A percentile compares a stretch with the other conserved stretches of the same genome.
Conservation (phyloP, 2,113 vertebrate genomes). For the Limanda limanda region DNA sequence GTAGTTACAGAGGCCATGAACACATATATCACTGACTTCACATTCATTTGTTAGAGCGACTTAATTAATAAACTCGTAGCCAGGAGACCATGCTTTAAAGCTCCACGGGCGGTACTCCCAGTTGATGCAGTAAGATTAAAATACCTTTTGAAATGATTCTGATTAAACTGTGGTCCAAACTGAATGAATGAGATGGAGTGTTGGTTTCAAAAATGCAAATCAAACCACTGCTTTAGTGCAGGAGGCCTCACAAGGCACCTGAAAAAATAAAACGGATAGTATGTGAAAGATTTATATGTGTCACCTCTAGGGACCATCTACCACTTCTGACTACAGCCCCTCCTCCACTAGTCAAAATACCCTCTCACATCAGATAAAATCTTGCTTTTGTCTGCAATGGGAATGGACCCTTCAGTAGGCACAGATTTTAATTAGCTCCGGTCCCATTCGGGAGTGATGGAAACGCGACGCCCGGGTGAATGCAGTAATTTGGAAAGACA, state of each 20-base stretch:
- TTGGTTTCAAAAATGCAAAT: slow-evolving; percentile 5
- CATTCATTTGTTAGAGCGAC: slow-evolving; percentile 36
- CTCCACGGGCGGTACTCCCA: not conserved
- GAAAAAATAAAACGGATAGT: slow-evolving; percentile 6
- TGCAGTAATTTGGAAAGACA: not conserved
- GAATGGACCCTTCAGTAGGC: too few relatives aligned
- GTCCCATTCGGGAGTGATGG: too few relatives aligned
- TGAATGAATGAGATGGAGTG: slow-evolving; percentile 34
- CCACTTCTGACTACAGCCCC: not conserved
- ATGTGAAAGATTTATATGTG: not conserved
- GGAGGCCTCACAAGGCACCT: not conserved
- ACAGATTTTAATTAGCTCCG: not conserved
- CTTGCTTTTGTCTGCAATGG: too few relatives aligned
- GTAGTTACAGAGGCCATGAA: slow-evolving; percentile 38
- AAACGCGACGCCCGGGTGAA: not conserved
- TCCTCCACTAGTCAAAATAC: too few relatives aligned
- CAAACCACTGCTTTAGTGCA: not conserved
- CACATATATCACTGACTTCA: slow-evolving; percentile 52
- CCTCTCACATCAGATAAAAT: too few relatives aligned
- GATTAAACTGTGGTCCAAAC: slow-evolving; percentile 22
- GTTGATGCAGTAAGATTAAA: slow-evolving; percentile 42
- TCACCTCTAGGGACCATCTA: not conserved
- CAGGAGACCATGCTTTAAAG: slow-evolving; percentile 7
- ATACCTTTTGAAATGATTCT: slow-evolving; percentile 4
- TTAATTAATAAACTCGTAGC: slow-evolving; percentile 54